Evolutionary conservation across 2,113 vertebrate species (phyloP), one percentile per base, ranked within the genome.

Genomic region (Varanus komodoensis): DNA sequence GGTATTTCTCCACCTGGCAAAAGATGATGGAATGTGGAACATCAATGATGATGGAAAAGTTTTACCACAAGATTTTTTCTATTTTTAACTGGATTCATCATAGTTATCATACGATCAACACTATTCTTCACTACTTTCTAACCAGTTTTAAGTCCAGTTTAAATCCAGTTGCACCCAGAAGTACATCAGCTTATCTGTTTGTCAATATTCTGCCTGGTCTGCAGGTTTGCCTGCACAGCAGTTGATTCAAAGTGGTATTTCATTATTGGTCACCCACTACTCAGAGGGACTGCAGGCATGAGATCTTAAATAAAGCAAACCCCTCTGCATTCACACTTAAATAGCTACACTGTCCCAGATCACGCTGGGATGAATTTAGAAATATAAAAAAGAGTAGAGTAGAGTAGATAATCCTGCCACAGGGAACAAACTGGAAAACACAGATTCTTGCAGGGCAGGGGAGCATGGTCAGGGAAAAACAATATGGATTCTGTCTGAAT

Each of bases 221-320:
- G 82, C 64, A 23, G 73, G 84, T 29, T 52, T 73, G 68, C 84
- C 44, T 32, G 32, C 44, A 54, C 6, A 52, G 88, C 82, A 87
- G 73, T 44, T 75, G 89, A 92, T 23, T 29, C 93, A 92, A 90
- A 92, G 85, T 1, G 88, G 87, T 19, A 84, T 61, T 84, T 23
- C 52, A 84, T 71, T 92, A 48, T 44, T 68, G 91, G 1, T 0
- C 3, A 34, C 69, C 92, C 48, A 7, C 52, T 44, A 67, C 19
- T 86, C 87, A 82, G 71, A 92, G 73, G 78, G 14, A 68, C 71
- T 89, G 87, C 78, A 89, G 87, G 89, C 69, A 92, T 3, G 87
- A 88, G 73, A 8, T 81, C 88, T 92, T 52, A 90, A 92, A 73
- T 0, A 0, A 86, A 80, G 67, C 61, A 78, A 69, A 19, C 2